phyloP scores from a whole-genome alignment of 2,113 vertebrate genomes.

The Otus sunia region DNA sequence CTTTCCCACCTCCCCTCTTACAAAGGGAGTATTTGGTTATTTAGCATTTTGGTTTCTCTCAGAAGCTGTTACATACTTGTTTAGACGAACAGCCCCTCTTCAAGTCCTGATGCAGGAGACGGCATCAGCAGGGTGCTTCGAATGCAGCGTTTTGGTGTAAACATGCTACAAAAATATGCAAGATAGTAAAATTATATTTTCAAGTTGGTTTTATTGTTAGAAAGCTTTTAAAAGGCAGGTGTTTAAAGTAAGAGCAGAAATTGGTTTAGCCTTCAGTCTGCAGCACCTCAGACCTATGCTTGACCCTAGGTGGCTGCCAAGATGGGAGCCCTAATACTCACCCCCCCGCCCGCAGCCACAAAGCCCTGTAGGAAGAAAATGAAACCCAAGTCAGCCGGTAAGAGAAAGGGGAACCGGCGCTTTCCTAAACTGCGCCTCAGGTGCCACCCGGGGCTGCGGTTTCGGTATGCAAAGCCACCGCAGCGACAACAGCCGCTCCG shows the following conservation, averaged over 20 bases:
- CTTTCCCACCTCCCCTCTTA: background rate
- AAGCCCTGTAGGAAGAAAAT: background rate
- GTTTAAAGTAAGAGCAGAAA: background rate
- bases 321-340: fast-evolving
- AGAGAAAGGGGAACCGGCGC: background rate
- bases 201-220: background rate
- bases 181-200: fast-evolving
- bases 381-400: fast-evolving
- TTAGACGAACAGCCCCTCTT: background rate
- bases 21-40: no score
- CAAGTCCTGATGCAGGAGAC: fast-evolving
- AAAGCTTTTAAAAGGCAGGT: background rate
- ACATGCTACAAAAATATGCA: fast-evolving
- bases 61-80: fast-evolving
- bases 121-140: fast-evolving
- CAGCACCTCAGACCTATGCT: fast-evolving
- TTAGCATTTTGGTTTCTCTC: no score
- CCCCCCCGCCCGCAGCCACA: fast-evolving
- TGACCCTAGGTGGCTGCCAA: fast-evolving
- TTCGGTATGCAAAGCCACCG: background rate
- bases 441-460: background rate
- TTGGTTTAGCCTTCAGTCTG: fast-evolving
- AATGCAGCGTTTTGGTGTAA: fast-evolving
- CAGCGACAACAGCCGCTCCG: background rate
- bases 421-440: background rate